phyloP scores from a whole-genome alignment of 2,113 vertebrate genomes.

The Symphodus melops region DNA sequence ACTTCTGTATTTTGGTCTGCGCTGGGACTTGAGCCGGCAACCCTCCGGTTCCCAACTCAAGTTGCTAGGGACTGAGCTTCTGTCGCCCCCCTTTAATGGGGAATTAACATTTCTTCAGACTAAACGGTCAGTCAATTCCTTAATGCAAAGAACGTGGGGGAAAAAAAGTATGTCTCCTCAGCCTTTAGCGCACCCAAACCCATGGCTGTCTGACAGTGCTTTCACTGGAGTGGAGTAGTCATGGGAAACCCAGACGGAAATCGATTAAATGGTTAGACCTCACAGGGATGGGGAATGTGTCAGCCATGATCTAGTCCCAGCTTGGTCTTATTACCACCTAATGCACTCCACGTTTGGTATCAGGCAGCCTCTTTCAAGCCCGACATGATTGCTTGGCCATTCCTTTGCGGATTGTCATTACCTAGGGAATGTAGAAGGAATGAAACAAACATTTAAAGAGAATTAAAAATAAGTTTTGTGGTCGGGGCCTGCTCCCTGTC shows the following conservation, averaged over 20 bases:
- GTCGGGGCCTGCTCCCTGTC: background rate
- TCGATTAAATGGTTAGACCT: conserved; percentile 72
- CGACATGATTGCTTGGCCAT: conserved; percentile 39
- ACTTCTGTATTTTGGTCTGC: no score
- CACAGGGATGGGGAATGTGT: conserved; percentile 63
- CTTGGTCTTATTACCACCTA: conserved; percentile 64
- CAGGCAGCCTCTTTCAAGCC: conserved; percentile 27
- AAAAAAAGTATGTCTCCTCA: background rate
- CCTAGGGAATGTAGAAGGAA: conserved; percentile 22
- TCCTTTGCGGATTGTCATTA: conserved; percentile 66
- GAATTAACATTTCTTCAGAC: no score
- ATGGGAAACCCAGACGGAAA: conserved; percentile 58
- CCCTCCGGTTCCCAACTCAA: no score
- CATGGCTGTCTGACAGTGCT: conserved; percentile 1
- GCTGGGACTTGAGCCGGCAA: no score
- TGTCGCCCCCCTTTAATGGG: no score
- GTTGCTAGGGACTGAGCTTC: no score
- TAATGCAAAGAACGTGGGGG: no score
- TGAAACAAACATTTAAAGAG: background rate
- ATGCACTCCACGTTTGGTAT: conserved; percentile 56
- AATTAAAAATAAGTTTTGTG: background rate
- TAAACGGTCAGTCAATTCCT: no score
- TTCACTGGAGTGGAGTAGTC: conserved; percentile 35
- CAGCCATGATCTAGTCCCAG: conserved; percentile 61
- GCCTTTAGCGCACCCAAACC: background rate